These are phyloP conservation scores for Martes flavigula DNA, from an alignment of 2,797 vertebrate genomes.

Conservation along the genomic window DNA sequence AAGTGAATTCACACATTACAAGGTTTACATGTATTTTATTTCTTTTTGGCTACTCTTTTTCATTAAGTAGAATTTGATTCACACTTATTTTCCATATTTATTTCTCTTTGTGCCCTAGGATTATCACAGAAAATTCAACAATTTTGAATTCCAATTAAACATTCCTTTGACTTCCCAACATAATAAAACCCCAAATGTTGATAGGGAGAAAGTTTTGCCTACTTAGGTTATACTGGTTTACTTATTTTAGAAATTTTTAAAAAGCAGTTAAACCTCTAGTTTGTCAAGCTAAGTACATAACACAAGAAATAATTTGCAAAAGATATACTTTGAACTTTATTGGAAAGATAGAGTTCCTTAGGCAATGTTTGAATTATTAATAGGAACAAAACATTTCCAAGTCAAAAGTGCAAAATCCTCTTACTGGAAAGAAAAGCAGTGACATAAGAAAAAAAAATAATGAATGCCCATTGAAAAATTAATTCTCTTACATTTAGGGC, in stretches of 20 bases:
- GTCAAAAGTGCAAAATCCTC: neutral
- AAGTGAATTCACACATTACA: neutral
- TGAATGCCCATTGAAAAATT: neutral
- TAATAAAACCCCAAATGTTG: neutral
- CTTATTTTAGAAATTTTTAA: neutral
- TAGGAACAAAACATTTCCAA: neutral
- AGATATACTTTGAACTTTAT: neutral
- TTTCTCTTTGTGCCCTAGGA: neutral
- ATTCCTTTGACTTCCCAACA: neutral
- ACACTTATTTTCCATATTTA: neutral
- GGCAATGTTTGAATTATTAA: neutral
- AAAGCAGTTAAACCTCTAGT: neutral
- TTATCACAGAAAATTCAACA: neutral
- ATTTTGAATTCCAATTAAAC: neutral
- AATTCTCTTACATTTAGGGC: neutral
- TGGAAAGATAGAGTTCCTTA: neutral
- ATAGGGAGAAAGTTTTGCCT: neutral
- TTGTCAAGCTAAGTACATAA: neutral
- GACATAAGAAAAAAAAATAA: neutral
- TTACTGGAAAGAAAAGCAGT: neutral
- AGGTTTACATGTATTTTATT: neutral
- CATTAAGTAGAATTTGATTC: neutral
- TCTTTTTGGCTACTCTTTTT: neutral
- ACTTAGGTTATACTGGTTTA: neutral
- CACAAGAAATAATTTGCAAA: neutral